Evolutionary conservation across 2,797 vertebrate genomes (phyloP), one percentile per base, ranked within the genome.

Genomic region (Parauchenoglanis ngamensis): DNA sequence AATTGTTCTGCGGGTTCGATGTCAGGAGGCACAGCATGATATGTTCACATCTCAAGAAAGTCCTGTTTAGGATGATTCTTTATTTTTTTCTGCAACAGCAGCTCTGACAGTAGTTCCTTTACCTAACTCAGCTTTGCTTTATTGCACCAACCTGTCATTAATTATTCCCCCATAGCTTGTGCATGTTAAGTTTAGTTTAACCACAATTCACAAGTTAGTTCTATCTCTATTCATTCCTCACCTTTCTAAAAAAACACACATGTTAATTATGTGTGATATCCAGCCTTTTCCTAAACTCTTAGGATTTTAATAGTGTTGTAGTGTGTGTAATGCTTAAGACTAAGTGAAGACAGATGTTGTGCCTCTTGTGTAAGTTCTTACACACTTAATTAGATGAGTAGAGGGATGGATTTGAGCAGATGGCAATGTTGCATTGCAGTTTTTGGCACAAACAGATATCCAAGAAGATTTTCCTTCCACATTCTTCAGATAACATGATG

Each of bases 401-500:
- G 1, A 11, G 23, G 0, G 19, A 67, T 31, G 46, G 44, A 76
- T 31, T 65, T 1, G n/a, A 72, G 68, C 86, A 87, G 80, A 76
- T 87, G 86, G n/a, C 44, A 21, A 63, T 82, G 65, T 54, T 76
- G 12, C 67, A 52, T 49, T 44, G 28, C 54, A 35, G 72, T 40
- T 82, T 54, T 52, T 67, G 67, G 17, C n/a, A 17, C 67, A 73
- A 15, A 49, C 12, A 82, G 19, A 46, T 61, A 25, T 81, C 79
- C 57, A 8, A 63, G 54, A 63, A 17, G 0, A 83, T 56, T 54
- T 73, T 83, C 57, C 56, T 56, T 54, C 40, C 28, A 75, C 80
- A 87, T 87, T 83, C 80, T 87, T 83, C 19, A 17, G 7, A 83
- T 52, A 54, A 61, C 59, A 40, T 12, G 54, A 84, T 35, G n/a